A percentile compares a stretch with the other conserved stretches of the same genome.
Evolutionary conservation across 2,888 invertebrate species (phyloP).

Genomic region (Gortyna flavago): DNA sequence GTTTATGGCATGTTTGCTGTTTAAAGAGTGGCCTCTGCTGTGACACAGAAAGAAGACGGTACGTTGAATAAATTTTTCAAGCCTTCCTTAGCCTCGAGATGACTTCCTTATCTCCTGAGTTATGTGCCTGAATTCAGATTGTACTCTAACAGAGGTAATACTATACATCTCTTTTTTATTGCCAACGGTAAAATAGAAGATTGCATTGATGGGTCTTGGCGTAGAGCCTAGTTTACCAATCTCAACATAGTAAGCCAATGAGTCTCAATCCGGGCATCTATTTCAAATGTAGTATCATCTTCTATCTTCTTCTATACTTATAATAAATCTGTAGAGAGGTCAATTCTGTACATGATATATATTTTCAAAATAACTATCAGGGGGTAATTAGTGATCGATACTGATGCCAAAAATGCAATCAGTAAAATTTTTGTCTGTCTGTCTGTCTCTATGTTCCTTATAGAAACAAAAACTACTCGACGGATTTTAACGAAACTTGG

Average conservation of each 20-base stretch:
- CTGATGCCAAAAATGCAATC: too few species aligned
- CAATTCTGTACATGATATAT: too few species aligned
- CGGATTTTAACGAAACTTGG: too few species aligned
- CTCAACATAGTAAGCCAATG: conserved; percentile 1
- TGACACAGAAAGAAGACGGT: conserved; percentile 13
- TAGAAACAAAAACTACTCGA: too few species aligned
- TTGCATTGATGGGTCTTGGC: not conserved
- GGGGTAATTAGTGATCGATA: too few species aligned
- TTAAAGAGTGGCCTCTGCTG: conserved; percentile 26
- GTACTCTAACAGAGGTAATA: conserved; percentile 5
- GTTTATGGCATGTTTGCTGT: conserved; percentile 73
- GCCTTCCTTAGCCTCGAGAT: not conserved
- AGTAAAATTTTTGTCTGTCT: too few species aligned
- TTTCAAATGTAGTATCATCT: too few species aligned
- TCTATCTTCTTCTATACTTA: too few species aligned
- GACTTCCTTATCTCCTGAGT: conserved; percentile 24
- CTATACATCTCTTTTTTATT: conserved; percentile 8
- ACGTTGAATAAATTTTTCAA: conserved; percentile 28
- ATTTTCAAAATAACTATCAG: too few species aligned
- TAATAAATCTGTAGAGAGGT: too few species aligned
- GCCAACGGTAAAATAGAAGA: conserved; percentile 16
- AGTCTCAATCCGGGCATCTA: not conserved
- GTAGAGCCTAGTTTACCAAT: conserved; percentile 16
- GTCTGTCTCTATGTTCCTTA: too few species aligned
- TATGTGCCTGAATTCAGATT: conserved; percentile 14